These are phyloP conservation scores for Pterocles orientalis DNA, from an alignment of 2,113 vertebrate genomes.

Conservation along the genomic window DNA sequence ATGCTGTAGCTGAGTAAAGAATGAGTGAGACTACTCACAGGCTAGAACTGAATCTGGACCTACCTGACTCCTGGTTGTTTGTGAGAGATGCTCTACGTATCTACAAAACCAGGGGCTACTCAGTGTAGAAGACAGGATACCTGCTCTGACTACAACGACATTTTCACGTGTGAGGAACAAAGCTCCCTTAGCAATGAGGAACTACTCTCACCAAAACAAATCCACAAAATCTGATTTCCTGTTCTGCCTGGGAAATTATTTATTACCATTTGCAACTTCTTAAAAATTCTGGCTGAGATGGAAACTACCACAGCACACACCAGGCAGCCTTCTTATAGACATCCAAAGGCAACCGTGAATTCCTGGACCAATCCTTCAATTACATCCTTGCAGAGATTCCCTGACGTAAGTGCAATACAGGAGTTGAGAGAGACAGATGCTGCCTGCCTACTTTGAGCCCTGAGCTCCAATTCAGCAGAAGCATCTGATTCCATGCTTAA, in stretches of 20 bases:
- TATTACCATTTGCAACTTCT: neutral
- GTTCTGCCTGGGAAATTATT: neutral
- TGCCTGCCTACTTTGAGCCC: neutral
- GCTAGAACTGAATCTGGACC: neutral
- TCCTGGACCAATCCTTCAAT: neutral
- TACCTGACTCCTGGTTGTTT: neutral
- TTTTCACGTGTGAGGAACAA: neutral
- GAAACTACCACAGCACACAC: neutral
- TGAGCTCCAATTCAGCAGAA: neutral
- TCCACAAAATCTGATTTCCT: neutral
- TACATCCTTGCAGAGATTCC: neutral
- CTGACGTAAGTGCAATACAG: neutral
- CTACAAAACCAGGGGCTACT: neutral
- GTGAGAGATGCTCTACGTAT: neutral
- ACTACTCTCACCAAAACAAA: neutral
- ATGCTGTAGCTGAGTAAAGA: neutral
- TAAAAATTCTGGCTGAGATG: neutral
- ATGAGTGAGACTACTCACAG: neutral
- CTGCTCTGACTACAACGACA: neutral
- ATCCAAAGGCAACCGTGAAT: neutral
- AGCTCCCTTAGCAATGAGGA: neutral
- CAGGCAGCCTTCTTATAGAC: neutral
- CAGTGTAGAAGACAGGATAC: neutral
- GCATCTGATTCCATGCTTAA: neutral
- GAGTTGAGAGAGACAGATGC: fast-evolving